Conservation (phyloP, 2,888 invertebrate genomes). For the Euspilapteryx auroguttella region DNA sequence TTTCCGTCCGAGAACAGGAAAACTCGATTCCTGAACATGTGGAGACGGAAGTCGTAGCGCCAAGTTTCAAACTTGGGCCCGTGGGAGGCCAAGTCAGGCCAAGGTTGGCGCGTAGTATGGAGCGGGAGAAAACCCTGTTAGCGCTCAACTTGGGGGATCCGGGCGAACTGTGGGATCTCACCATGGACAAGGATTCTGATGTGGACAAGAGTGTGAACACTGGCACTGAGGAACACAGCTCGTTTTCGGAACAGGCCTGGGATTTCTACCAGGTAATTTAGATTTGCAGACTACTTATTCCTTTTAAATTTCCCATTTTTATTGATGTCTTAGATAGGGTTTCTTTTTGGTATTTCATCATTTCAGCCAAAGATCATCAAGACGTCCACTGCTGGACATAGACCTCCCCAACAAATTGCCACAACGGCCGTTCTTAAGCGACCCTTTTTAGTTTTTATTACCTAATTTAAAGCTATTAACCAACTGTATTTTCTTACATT, state of each 20-base stretch:
- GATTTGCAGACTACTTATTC: too few species aligned
- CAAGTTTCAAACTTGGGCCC: constrained; percentile 69
- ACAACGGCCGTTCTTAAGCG: too few species aligned
- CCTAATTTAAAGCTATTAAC: too few species aligned
- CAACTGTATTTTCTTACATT: too few species aligned
- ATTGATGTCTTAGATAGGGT: too few species aligned
- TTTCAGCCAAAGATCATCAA: too few species aligned
- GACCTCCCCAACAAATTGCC: too few species aligned
- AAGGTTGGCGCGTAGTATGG: constrained; percentile 31
- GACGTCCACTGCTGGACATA: too few species aligned
- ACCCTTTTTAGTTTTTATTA: too few species aligned
- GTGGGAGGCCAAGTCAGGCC: constrained; percentile 46
- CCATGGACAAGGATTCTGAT: constrained; percentile 49
- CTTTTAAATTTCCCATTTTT: too few species aligned
- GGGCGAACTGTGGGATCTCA: constrained; percentile 40
- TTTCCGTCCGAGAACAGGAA: constrained; percentile 30
- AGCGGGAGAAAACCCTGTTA: constrained; percentile 36
- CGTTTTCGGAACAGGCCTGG: constrained; percentile 92
- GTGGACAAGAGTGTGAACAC: constrained; percentile 63
- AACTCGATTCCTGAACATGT: constrained; percentile 43
- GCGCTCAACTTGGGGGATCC: constrained; percentile 44
- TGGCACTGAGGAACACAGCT: constrained; percentile 74
- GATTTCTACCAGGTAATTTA: constrained; percentile 83
- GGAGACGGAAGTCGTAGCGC: constrained; percentile 37
- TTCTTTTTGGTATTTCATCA: too few species aligned